These are phyloP conservation scores for Meriones unguiculatus DNA, from an alignment of 2,113 vertebrate genomes.

Conservation along the genomic window DNA sequence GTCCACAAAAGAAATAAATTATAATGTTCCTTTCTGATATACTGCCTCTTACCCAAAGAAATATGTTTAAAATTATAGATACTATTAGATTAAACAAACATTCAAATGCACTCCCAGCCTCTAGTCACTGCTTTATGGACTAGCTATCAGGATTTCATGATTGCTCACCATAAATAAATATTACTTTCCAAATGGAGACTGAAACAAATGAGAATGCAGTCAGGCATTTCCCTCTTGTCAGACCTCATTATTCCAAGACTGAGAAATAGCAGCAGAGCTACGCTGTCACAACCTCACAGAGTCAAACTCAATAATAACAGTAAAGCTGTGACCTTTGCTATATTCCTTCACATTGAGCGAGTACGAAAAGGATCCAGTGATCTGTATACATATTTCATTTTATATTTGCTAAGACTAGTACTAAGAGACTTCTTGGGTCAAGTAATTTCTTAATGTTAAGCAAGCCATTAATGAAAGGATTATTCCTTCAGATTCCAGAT, in stretches of 20 bases:
- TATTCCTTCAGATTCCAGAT: not conserved
- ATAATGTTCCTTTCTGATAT: not conserved
- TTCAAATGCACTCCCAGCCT: not conserved
- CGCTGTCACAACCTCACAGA: not conserved
- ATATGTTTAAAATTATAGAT: constrained; percentile 51
- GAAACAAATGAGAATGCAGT: constrained; percentile 18
- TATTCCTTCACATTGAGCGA: not conserved
- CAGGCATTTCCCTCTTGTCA: constrained; percentile 32
- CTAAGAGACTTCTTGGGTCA: not conserved
- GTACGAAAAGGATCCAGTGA: not conserved
- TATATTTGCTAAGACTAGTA: not conserved
- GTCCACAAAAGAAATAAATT: constrained; percentile 63
- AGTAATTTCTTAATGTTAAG: constrained; percentile 12
- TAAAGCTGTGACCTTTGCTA: not conserved
- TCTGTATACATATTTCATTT: not conserved
- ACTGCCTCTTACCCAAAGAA: constrained; percentile 32
- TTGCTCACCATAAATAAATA: constrained; percentile 28
- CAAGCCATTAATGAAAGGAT: not conserved
- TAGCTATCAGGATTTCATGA: not conserved
- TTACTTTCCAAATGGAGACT: constrained; percentile 21
- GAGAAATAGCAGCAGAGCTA: not conserved
- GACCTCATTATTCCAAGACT: not conserved
- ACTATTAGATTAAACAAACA: constrained; percentile 51
- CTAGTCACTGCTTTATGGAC: not conserved
- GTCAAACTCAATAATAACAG: not conserved